A percentile compares a stretch with the other conserved stretches of the same genome.
These are phyloP conservation scores for Mirza zaza DNA, from an alignment of 2,113 vertebrate genomes.

Conservation along the genomic window DNA sequence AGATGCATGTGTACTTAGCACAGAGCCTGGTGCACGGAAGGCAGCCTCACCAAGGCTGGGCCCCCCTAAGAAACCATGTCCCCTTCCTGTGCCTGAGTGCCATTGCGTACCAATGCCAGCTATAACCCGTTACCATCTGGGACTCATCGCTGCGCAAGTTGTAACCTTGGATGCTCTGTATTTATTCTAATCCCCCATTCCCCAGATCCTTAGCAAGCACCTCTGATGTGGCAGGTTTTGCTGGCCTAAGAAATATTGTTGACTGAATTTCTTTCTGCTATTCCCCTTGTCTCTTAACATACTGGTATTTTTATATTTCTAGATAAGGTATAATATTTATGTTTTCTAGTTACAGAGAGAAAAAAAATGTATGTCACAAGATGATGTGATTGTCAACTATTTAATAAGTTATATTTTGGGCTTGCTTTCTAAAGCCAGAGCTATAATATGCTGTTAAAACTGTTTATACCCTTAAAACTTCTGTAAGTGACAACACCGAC, in stretches of 20 bases:
- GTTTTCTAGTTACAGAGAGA: conserved; percentile 7
- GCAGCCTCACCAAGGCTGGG: background rate
- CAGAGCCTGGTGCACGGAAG: background rate
- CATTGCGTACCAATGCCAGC: background rate
- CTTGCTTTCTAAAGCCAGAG: conserved; percentile 40
- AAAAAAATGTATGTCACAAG: background rate
- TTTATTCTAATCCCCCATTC: background rate
- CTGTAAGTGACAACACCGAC: background rate
- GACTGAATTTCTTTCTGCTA: background rate
- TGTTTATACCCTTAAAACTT: background rate
- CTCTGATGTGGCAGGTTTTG: conserved; percentile 4
- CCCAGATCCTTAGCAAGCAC: background rate
- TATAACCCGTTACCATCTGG: background rate
- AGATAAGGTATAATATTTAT: background rate
- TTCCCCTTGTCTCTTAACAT: background rate
- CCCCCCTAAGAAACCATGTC: background rate
- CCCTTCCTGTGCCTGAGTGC: background rate
- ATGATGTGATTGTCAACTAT: background rate
- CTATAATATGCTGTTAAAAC: background rate
- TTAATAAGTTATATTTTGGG: background rate
- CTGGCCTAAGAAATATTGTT: background rate
- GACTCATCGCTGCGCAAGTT: background rate
- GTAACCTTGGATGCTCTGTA: conserved; percentile 53
- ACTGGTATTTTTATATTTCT: background rate
- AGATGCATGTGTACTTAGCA: background rate